A percentile compares a stretch with the other conserved stretches of the same genome.
Evolutionary conservation across 2,888 invertebrate species (phyloP).

Genomic region (Chymomyza caudatula): DNA sequence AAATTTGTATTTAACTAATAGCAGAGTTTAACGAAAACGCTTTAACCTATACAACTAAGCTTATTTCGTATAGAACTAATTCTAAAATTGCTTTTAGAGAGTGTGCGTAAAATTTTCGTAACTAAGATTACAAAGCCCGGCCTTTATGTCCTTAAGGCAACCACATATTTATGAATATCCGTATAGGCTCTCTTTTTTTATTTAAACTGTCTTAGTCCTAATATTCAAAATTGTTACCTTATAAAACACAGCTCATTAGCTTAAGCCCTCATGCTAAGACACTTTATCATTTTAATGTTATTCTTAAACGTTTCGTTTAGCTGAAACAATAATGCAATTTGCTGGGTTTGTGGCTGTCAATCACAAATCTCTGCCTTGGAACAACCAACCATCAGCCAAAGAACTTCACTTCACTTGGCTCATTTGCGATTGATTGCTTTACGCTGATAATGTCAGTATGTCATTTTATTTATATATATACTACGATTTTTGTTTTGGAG

Average conservation of each 20-base stretch:
- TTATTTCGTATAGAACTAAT: too few relatives aligned
- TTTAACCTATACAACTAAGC: too few relatives aligned
- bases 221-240: not conserved
- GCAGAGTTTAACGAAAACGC: too few relatives aligned
- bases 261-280: not conserved
- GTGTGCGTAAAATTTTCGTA: too few relatives aligned
- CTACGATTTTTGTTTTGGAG: not conserved
- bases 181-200: not conserved
- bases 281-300: not conserved
- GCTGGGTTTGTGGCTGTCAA: not conserved
- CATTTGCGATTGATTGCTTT: constrained; percentile 49
- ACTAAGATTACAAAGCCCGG: not conserved
- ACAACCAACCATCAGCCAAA: not conserved
- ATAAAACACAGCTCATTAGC: not conserved
- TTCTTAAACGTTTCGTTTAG: not conserved
- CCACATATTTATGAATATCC: not conserved
- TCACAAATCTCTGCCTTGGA: not conserved
- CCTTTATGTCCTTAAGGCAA: not conserved
- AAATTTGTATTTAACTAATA: too few relatives aligned
- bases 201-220: not conserved
- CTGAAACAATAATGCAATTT: not conserved
- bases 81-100: too few relatives aligned
- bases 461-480: constrained; percentile 15
- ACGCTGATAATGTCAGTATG: constrained; percentile 37
- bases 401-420: constrained; percentile 22